Conservation (phyloP, 2,113 vertebrate genomes). For the Cololabis saira region DNA sequence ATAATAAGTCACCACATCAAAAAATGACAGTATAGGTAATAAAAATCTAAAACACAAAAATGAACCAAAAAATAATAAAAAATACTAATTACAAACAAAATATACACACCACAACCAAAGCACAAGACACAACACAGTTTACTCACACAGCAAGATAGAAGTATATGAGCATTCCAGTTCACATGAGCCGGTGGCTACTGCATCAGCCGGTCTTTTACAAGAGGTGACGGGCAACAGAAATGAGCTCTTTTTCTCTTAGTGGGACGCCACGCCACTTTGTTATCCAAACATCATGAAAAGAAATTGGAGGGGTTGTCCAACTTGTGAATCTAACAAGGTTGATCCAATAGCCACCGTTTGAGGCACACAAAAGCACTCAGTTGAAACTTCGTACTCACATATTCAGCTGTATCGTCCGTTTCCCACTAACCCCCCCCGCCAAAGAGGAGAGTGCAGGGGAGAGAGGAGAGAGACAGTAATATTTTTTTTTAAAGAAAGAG, state of each 20-base stretch:
- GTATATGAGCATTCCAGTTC: constrained; percentile 61
- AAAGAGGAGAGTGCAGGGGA: constrained; percentile 81
- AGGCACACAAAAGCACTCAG: constrained; percentile 69
- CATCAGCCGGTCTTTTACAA: constrained; percentile 66
- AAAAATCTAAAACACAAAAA: background rate
- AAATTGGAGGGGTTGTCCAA: constrained; percentile 16
- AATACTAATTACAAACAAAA: background rate
- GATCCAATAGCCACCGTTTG: constrained; percentile 76
- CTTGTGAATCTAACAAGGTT: constrained; percentile 32
- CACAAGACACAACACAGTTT: constrained; percentile 48
- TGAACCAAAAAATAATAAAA: constrained; percentile 13
- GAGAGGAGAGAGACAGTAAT: constrained; percentile 61
- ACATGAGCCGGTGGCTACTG: constrained; percentile 68
- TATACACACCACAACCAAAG: constrained; percentile 35
- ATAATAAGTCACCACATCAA: constrained; percentile 42
- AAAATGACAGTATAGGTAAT: constrained; percentile 20
- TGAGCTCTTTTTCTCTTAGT: constrained; percentile 20
- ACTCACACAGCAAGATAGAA: constrained; percentile 47
- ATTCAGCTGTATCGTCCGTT: constrained; percentile 97
- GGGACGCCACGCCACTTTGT: constrained; percentile 27
- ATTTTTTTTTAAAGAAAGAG: constrained; percentile 69
- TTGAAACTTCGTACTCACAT: constrained; percentile 87
- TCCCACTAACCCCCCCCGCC: constrained; percentile 91
- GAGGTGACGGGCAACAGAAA: constrained; percentile 26
- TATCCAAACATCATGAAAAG: constrained; percentile 41